Conservation (phyloP, 1,140 invertebrate genomes). For the Pogonomyrmex californicus region DNA sequence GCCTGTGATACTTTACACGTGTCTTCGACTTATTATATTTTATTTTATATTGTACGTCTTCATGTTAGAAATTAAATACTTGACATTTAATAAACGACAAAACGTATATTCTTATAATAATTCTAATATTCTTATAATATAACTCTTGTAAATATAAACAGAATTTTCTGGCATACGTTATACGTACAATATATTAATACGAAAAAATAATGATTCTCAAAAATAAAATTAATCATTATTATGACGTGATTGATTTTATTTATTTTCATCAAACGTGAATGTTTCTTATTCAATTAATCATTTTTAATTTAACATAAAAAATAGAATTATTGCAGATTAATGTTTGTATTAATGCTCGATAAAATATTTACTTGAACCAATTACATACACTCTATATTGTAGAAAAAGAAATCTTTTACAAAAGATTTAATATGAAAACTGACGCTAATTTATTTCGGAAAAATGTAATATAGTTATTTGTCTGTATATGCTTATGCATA, state of each 20-base stretch:
- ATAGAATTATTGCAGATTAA: conserved; percentile 66
- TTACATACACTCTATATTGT: too few relatives aligned
- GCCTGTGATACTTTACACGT: background rate
- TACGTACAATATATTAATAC: background rate
- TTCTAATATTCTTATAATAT: too few relatives aligned
- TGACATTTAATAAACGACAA: background rate
- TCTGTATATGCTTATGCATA: too few relatives aligned
- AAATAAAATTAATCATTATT: conserved; percentile 42
- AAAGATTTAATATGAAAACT: too few relatives aligned
- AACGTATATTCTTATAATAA: too few relatives aligned
- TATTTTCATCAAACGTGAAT: conserved; percentile 69
- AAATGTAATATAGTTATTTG: too few relatives aligned
- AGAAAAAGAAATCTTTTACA: too few relatives aligned
- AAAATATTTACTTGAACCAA: conserved; percentile 76
- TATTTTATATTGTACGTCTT: background rate
- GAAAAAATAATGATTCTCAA: conserved; percentile 4
- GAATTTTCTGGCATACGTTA: background rate
- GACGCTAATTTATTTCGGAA: too few relatives aligned
- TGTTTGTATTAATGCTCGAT: conserved; percentile 67
- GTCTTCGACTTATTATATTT: background rate
- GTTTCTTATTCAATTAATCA: conserved; percentile 79
- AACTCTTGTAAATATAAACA: background rate
- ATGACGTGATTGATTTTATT: too few relatives aligned
- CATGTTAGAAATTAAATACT: background rate
- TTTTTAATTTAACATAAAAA: conserved; percentile 79